phyloP scores from a whole-genome alignment of 2,888 invertebrate genomes.

The Phengaris arion region DNA sequence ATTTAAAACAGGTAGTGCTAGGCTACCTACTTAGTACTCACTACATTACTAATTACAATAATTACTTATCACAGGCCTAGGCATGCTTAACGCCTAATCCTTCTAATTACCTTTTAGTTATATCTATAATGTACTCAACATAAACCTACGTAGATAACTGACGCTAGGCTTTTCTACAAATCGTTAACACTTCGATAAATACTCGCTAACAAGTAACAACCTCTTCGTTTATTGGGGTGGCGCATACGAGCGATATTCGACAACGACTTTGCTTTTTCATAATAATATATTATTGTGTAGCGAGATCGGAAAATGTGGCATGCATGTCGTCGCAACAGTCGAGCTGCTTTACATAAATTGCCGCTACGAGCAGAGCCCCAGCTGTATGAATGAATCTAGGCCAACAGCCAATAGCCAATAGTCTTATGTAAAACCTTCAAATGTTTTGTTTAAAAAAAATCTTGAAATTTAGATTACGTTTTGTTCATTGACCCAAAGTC shows the following conservation, averaged over 20 bases:
- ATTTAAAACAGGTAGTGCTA: neutral
- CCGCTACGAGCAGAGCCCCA: too few relatives aligned
- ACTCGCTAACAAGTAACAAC: neutral
- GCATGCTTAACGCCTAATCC: neutral
- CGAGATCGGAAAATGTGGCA: too few relatives aligned
- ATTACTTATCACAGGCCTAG: neutral
- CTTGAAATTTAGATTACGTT: too few relatives aligned
- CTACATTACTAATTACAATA: neutral
- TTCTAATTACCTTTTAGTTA: neutral
- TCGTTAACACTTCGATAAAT: conserved; percentile 8
- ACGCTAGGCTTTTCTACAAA: conserved; percentile 4
- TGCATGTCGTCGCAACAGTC: too few relatives aligned
- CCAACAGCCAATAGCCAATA: too few relatives aligned
- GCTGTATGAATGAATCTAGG: too few relatives aligned
- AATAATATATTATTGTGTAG: too few relatives aligned
- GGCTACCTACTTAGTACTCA: neutral
- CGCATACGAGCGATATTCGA: neutral
- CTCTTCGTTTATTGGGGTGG: neutral
- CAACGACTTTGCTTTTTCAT: too few relatives aligned
- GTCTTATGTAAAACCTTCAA: too few relatives aligned
- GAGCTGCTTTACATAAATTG: too few relatives aligned
- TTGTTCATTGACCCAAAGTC: too few relatives aligned
- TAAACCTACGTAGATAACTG: conserved; percentile 1
- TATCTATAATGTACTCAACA: neutral
- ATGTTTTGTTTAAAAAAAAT: too few relatives aligned